Evolutionary conservation across 2,888 invertebrate genomes (phyloP).

Genomic region (Drosophila maculinotata): DNA sequence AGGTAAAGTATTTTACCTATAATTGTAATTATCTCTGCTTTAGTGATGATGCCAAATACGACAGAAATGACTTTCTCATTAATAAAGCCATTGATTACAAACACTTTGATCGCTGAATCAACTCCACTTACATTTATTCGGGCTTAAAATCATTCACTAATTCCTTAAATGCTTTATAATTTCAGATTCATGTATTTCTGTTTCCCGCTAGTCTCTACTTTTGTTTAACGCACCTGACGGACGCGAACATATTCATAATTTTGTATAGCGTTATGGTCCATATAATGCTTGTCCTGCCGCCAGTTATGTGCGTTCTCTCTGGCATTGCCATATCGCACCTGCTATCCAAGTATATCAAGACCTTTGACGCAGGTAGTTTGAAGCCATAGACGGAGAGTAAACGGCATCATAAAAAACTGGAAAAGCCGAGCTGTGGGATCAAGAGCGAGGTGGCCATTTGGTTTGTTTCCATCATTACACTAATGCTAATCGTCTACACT

Average conservation of each 20-base stretch:
- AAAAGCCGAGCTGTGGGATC: slow-evolving; percentile 83
- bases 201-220: slow-evolving; percentile 99
- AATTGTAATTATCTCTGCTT: background rate
- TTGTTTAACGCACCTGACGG: slow-evolving; percentile 96
- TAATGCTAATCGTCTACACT: slow-evolving; percentile 95
- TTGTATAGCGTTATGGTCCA: slow-evolving; percentile 99
- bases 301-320: slow-evolving; percentile 98
- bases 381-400: slow-evolving; percentile 78
- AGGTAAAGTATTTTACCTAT: slow-evolving; percentile 84
- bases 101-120: slow-evolving; percentile 89
- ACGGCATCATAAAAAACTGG: slow-evolving; percentile 83
- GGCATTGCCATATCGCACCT: slow-evolving; percentile 97
- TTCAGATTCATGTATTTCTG: slow-evolving; percentile 96
- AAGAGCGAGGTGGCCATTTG: slow-evolving; percentile 91
- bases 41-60: slow-evolving; percentile 61
- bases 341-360: slow-evolving; percentile 92
- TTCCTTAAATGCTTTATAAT: slow-evolving; percentile 7
- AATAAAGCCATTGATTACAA: slow-evolving; percentile 85
- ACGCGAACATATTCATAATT: slow-evolving; percentile 98
- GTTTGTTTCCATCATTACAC: slow-evolving; percentile 93
- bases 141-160: background rate
- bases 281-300: slow-evolving; percentile 98
- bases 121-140: background rate
- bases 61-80: slow-evolving; percentile 81
- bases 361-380: slow-evolving; percentile 83